Evolutionary conservation across 2,113 vertebrate species (phyloP), one percentile per base, ranked within the genome.

Genomic region (Dissostichus mawsoni): DNA sequence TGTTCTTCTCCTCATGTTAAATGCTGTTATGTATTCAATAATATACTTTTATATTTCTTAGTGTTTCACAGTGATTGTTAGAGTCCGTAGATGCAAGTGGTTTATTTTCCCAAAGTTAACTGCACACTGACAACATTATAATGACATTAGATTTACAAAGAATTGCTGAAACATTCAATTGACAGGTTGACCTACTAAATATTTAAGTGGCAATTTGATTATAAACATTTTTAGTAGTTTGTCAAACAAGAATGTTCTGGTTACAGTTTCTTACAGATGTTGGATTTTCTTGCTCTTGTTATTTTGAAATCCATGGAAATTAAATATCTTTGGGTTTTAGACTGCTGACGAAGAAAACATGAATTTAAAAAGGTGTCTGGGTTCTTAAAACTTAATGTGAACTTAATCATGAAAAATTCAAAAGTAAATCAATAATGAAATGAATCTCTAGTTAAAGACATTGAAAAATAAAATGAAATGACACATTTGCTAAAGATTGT

Each of bases 251-350:
- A 56, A 23, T 11, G 8, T 52, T 8, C 69, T 53, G 17, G 61
- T 41, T 68, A 3, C 45, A 61, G 47, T 25, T 58, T 16, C 41
- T 73, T 1, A 44, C 69, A 73, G 4, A 4, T 57, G 41, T 20
- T 4, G n/a, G 17, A 76, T 50, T 57, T 11, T 3, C 13, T 16
- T 16, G 5, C 44, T 73, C 59, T 65, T 53, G 5, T 44, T 69
- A 29, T 47, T 61, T 11, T 56, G 25, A 33, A 16, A 59, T 56
- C n/a, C 10, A 11, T 63, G 6, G n/a, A 10, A 72, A 50, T 59
- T 20, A 61, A 57, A 71, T 14, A 33, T 80, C 69, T 75, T 75
- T 83, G 77, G 73, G 12, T 77, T 48, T 82, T 25, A 14, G n/a
- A 63, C 17, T 18, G 18, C 18, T 12, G 47, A 55, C 69, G 81